A percentile compares a stretch with the other conserved stretches of the same genome.
Conservation (phyloP, 2,797 vertebrate genomes). For the Mus minutoides region DNA sequence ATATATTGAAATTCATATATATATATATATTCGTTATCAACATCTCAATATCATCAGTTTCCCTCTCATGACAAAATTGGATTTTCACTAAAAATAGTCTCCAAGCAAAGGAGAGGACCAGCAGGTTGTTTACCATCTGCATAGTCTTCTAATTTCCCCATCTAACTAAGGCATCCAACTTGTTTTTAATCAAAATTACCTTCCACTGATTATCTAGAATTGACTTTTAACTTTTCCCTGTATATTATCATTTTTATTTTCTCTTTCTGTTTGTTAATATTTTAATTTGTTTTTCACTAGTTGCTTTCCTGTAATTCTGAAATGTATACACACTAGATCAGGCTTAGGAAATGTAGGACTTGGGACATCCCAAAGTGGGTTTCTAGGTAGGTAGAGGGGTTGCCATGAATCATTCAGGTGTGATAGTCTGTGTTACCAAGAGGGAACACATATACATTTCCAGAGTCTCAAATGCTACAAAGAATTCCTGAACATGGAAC, state of each 20-base stretch:
- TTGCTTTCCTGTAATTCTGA: background rate
- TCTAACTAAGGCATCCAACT: background rate
- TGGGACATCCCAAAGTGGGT: too few relatives aligned
- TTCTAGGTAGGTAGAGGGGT: accelerated
- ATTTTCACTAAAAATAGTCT: background rate
- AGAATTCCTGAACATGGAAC: background rate
- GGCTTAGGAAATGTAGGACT: background rate
- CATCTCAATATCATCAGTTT: constrained; percentile 21
- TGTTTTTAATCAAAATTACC: background rate
- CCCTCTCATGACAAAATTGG: background rate
- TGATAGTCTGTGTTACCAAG: background rate
- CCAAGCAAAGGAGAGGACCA: background rate
- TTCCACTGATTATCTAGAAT: background rate
- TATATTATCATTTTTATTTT: background rate
- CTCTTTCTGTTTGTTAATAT: background rate
- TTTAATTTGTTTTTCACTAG: background rate
- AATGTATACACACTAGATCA: background rate
- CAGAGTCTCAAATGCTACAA: background rate
- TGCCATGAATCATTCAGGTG: accelerated
- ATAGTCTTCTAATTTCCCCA: background rate
- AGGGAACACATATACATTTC: background rate
- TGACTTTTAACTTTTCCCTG: background rate
- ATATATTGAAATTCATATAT: too few relatives aligned
- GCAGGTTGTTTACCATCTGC: background rate
- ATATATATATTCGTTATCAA: background rate